These are phyloP conservation scores for Progne subis DNA, from an alignment of 2,113 vertebrate genomes.

Conservation along the genomic window DNA sequence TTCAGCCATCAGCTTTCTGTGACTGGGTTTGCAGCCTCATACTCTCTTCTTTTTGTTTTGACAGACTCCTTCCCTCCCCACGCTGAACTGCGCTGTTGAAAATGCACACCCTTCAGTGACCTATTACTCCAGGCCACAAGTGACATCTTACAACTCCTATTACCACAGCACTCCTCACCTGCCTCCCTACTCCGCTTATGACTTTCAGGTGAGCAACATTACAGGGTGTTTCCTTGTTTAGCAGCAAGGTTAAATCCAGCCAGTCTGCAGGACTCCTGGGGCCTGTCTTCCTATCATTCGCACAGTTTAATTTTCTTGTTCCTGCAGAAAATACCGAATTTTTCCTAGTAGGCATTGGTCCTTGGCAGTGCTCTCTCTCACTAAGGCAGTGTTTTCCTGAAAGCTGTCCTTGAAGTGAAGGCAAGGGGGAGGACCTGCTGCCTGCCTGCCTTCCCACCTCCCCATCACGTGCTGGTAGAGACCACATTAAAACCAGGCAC, in stretches of 20 bases:
- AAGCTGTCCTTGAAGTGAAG: neutral
- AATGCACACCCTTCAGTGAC: conserved; percentile 81
- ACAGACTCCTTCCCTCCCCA: conserved; percentile 85
- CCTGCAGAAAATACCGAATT: neutral
- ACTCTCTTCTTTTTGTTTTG: conserved; percentile 5
- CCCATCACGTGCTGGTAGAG: neutral
- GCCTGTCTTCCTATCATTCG: neutral
- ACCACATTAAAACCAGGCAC: neutral
- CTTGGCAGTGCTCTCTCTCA: neutral
- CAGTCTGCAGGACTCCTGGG: neutral
- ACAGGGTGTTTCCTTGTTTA: neutral
- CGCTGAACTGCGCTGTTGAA: conserved; percentile 87
- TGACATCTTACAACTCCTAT: conserved; percentile 84
- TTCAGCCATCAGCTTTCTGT: neutral
- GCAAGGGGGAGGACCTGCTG: neutral
- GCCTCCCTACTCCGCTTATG: conserved; percentile 93
- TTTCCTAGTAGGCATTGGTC: neutral
- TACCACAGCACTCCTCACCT: conserved; percentile 91
- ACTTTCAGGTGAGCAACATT: conserved; percentile 86
- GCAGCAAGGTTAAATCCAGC: neutral
- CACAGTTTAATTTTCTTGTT: conserved; percentile 2
- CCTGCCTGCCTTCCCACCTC: neutral
- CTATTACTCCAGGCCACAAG: conserved; percentile 80
- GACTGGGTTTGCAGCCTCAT: neutral
- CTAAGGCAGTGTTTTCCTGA: neutral